These are phyloP conservation scores for Plagodis dolabraria DNA, from an alignment of 2,888 invertebrate species.

Conservation along the genomic window DNA sequence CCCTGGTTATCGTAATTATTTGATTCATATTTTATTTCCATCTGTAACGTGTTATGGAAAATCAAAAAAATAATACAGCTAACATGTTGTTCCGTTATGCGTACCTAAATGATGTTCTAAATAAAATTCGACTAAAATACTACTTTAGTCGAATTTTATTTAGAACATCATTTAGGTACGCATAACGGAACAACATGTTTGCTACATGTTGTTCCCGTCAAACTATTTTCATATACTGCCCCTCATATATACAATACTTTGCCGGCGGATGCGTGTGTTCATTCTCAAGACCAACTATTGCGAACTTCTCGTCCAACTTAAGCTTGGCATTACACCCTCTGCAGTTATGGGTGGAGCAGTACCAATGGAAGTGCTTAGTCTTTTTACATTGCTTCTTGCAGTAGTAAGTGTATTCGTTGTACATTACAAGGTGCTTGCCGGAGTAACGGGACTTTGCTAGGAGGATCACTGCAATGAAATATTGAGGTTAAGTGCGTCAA, in stretches of 20 bases:
- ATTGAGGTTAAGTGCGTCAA: not conserved
- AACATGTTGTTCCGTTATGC: too few species aligned
- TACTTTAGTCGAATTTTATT: not conserved
- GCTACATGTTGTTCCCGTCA: not conserved
- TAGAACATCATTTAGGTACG: not conserved
- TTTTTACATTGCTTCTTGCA: constrained; percentile 70
- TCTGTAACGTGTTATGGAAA: not conserved
- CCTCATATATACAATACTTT: constrained; percentile 64
- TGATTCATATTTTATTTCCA: too few species aligned
- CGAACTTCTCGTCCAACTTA: constrained; percentile 62
- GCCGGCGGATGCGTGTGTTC: constrained; percentile 68
- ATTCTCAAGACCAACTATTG: constrained; percentile 55
- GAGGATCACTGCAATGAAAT: constrained; percentile 58
- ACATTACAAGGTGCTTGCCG: constrained; percentile 67
- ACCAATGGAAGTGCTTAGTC: constrained; percentile 66
- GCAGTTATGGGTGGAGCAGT: constrained; percentile 74
- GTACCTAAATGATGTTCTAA: too few species aligned
- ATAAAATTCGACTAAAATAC: too few species aligned
- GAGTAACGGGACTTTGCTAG: constrained; percentile 70
- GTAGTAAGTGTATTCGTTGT: constrained; percentile 72
- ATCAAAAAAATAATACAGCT: not conserved
- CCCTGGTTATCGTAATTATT: too few species aligned
- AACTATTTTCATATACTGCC: constrained; percentile 59
- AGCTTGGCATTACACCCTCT: constrained; percentile 72
- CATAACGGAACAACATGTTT: too few species aligned